Evolutionary conservation across 2,113 vertebrate species (phyloP).

Genomic region (Prochilodus magdalenae): DNA sequence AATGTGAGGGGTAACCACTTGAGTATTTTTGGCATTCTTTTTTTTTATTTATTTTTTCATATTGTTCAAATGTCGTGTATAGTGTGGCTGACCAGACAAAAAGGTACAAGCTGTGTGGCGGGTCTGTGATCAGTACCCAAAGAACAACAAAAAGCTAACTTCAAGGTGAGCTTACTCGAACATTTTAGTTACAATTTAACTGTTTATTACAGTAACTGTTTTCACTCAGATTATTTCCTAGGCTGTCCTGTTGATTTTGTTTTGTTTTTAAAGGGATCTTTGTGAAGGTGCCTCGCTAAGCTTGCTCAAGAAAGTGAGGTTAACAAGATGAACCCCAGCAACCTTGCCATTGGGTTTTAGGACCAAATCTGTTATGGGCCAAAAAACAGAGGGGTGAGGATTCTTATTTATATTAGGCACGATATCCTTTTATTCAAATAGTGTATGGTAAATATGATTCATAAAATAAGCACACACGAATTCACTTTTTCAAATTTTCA

Average conservation of each 20-base stretch:
- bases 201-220: neutral
- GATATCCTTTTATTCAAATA: no score
- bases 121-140: conserved; percentile 92
- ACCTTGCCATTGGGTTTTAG: conserved; percentile 96
- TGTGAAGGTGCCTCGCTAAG: conserved; percentile 94
- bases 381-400: conserved; percentile 93
- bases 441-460: no score
- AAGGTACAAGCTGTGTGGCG: conserved; percentile 96
- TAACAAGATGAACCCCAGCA: conserved; percentile 99
- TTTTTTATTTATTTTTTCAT: neutral
- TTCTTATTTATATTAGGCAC: neutral
- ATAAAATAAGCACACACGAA: conserved; percentile 72
- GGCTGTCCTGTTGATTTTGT: neutral
- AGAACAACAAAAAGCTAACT: conserved; percentile 91
- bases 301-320: conserved; percentile 92
- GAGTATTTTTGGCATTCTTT: no score
- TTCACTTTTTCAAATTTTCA: no score
- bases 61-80: conserved; percentile 30
- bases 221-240: no score
- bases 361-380: conserved; percentile 95
- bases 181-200: neutral
- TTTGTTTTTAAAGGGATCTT: conserved; percentile 81
- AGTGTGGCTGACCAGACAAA: conserved; percentile 94
- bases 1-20: no score
- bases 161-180: conserved; percentile 80